phyloP scores from a whole-genome alignment of 2,797 vertebrate genomes.

The Danionella dracula region DNA sequence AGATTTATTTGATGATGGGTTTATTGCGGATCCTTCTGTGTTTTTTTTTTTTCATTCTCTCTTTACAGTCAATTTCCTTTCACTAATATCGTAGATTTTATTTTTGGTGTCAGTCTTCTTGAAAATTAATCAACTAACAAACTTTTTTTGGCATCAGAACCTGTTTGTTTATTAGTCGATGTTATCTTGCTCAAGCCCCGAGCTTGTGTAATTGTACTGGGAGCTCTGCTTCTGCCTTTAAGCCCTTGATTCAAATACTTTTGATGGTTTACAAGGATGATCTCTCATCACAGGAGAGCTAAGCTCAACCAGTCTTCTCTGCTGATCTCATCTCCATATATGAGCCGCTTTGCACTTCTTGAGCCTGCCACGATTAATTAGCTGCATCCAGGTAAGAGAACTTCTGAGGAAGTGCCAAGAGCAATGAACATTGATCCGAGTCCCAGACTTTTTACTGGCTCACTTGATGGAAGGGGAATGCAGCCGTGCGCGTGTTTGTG shows the following conservation, averaged over 20 bases:
- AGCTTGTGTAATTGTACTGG: constrained; percentile 73
- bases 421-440: constrained; percentile 75
- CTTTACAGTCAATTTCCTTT: no score
- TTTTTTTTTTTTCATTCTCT: no score
- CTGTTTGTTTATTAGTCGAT: constrained; percentile 62
- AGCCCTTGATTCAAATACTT: constrained; percentile 52
- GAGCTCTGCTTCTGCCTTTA: constrained; percentile 69
- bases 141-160: constrained; percentile 7
- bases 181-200: constrained; percentile 70
- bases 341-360: constrained; percentile 53
- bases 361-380: constrained; percentile 67
- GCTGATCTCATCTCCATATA: constrained; percentile 64
- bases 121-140: no score
- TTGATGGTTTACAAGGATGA: neutral
- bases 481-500: neutral
- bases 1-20: no score
- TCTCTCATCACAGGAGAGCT: constrained; percentile 15
- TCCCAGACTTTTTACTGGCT: constrained; percentile 60
- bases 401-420: constrained; percentile 73
- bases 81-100: no score
- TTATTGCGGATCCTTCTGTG: no score
- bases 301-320: constrained; percentile 17
- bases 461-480: constrained; percentile 18
- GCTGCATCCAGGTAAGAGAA: constrained; percentile 72
- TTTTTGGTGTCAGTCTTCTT: no score